Conservation (phyloP, 2,113 vertebrate genomes). For the Strix aluco region DNA sequence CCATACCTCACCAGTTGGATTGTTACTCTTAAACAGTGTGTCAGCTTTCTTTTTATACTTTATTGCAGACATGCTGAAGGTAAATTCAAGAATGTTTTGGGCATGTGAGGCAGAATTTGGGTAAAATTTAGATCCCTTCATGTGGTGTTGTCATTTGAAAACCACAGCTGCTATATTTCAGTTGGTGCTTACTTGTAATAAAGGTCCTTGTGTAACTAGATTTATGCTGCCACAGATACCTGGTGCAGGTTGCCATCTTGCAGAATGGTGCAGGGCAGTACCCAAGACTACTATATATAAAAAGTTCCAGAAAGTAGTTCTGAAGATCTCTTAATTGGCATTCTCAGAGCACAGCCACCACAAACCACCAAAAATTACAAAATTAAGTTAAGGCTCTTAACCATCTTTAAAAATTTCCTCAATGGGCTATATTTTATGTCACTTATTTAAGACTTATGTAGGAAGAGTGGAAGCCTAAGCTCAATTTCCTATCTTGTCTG, state of each 20-base stretch:
- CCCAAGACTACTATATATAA: not conserved
- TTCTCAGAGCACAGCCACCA: not conserved
- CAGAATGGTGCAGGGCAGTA: not conserved
- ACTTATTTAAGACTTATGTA: not conserved
- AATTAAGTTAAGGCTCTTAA: not conserved
- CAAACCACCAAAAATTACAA: not conserved
- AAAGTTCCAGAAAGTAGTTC: not conserved
- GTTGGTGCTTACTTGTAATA: not conserved
- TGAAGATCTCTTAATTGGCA: not conserved
- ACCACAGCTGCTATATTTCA: not conserved
- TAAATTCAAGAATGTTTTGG: not conserved
- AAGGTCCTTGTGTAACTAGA: not conserved
- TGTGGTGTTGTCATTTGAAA: not conserved
- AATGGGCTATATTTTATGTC: not conserved
- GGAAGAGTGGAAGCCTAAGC: not conserved
- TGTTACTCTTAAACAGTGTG: not conserved
- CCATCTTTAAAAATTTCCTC: not conserved
- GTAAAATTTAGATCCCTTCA: not conserved
- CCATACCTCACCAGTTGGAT: not conserved
- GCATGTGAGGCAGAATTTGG: not conserved
- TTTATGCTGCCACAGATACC: not conserved
- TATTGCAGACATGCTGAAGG: not conserved
- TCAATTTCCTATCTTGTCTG: not conserved
- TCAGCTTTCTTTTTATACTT: not conserved
- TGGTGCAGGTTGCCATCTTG: not conserved